Evolutionary conservation across 2,888 invertebrate species (phyloP), one percentile per base, ranked within the genome.

Genomic region (Ferdinandea cuprea): DNA sequence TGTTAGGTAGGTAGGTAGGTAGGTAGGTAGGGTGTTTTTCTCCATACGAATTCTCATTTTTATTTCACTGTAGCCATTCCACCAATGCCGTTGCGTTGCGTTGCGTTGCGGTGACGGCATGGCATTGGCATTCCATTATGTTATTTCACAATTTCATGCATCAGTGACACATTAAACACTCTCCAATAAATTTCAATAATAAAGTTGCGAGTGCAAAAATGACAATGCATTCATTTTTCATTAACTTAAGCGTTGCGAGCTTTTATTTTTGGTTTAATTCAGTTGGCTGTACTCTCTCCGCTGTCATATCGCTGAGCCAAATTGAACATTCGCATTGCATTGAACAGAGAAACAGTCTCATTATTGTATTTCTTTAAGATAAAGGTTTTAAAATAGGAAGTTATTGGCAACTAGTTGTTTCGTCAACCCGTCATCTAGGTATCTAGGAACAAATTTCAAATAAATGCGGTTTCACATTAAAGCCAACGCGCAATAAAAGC

Each of bases 151-250:
- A 72, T 72, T 72, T 61, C 52, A 50, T 52, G 52, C 71, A 61
- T 52, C 71, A 72, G 11, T 61, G 61, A 44, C 19, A 71, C 21
- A 40, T 58, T 46, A 25, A 71, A 59, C 48, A 52, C 59, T 61
- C 61, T 50, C 25, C 71, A 59, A 42, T 61, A 72, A 72, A 72
- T 72, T 72, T 72, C 42, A 61, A 61, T 72, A 72, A 72, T 72
- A 72, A 72, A 61, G 42, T 52, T 42, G 40, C 30, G 52, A 61
- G 48, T 35, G 35, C 13, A 42, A 28, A 58, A 69, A 32, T 59
- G 52, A 72, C 40, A 61, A 61, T 61, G 40, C 52, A 58, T 69
- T 69, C 48, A 37, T 58, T 69, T 69, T 69, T 69, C 48, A 69
- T 58, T 58, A 69, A 69, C 48, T 69, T 69, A 58, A 37, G 37